phyloP scores from a whole-genome alignment of 1,140 invertebrate species.

The Drosophila sproati region DNA sequence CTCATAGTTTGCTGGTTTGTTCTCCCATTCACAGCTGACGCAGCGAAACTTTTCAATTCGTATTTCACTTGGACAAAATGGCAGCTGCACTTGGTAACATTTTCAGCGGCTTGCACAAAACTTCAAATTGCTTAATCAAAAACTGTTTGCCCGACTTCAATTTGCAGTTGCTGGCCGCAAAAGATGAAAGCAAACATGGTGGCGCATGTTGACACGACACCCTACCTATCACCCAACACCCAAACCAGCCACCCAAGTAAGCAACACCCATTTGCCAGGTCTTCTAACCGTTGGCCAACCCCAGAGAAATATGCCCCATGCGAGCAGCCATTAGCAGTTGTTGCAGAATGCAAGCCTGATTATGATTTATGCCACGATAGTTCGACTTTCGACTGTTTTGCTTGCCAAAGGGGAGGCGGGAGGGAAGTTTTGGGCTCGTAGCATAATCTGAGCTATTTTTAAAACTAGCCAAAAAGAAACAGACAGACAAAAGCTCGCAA shows the following conservation, averaged over 20 bases:
- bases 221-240: conserved; percentile 2
- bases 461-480: conserved; percentile 29
- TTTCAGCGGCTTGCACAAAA: conserved; percentile 69
- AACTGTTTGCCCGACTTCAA: conserved; percentile 70
- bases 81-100: conserved; percentile 17
- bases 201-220: conserved; percentile 49
- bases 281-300: background rate
- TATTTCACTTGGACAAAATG: conserved; percentile 21
- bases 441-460: conserved; percentile 55
- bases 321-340: conserved; percentile 51
- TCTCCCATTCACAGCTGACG: conserved; percentile 38
- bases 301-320: conserved; percentile 24
- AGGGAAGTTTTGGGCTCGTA: background rate
- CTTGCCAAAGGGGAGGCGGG: background rate
- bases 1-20: conserved; percentile 5
- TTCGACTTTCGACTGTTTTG: conserved; percentile 28
- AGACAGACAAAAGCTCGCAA: conserved; percentile 21
- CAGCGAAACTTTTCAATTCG: conserved; percentile 29
- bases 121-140: conserved; percentile 77
- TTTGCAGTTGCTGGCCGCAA: conserved; percentile 52
- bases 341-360: conserved; percentile 38
- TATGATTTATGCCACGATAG: conserved; percentile 56
- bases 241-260: background rate
- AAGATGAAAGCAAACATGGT: conserved; percentile 71
- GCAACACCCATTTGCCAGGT: background rate